A percentile compares a stretch with the other conserved stretches of the same genome.
These are phyloP conservation scores for Euthynnus affinis DNA, from an alignment of 2,797 vertebrate genomes.

Conservation along the genomic window DNA sequence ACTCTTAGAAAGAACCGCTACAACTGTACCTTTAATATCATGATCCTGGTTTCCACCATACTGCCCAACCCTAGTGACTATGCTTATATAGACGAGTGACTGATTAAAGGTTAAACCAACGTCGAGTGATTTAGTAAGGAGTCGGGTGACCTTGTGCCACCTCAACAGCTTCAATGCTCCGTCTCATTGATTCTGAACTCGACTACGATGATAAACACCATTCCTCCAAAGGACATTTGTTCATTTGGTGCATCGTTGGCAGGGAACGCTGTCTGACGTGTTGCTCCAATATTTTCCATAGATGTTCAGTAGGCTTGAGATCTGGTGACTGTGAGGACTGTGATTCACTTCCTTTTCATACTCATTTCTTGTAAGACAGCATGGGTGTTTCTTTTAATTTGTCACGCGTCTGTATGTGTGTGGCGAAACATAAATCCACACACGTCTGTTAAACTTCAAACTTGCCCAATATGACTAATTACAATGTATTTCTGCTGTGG, in stretches of 20 bases:
- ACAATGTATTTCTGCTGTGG: neutral
- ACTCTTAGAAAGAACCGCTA: neutral
- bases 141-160: neutral
- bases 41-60: neutral
- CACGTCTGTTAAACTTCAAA: neutral
- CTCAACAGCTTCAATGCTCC: neutral
- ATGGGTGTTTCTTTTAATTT: constrained; percentile 17
- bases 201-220: too few relatives aligned
- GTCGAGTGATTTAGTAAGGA: neutral
- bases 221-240: too few relatives aligned
- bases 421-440: neutral
- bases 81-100: neutral
- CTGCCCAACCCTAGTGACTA: too few relatives aligned
- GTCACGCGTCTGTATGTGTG: neutral
- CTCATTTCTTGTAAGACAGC: neutral
- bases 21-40: neutral
- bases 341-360: neutral
- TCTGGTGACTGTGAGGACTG: too few relatives aligned
- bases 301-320: too few relatives aligned
- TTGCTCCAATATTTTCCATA: too few relatives aligned
- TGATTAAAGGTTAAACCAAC: neutral
- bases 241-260: too few relatives aligned
- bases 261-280: too few relatives aligned
- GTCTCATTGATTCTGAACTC: neutral
- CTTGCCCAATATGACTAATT: neutral